Percentiles rank a stretch among this genome's conserved stretches.
These are phyloP conservation scores for Condylura cristata DNA, from an alignment of 2,113 vertebrate genomes.

Conservation along the genomic window DNA sequence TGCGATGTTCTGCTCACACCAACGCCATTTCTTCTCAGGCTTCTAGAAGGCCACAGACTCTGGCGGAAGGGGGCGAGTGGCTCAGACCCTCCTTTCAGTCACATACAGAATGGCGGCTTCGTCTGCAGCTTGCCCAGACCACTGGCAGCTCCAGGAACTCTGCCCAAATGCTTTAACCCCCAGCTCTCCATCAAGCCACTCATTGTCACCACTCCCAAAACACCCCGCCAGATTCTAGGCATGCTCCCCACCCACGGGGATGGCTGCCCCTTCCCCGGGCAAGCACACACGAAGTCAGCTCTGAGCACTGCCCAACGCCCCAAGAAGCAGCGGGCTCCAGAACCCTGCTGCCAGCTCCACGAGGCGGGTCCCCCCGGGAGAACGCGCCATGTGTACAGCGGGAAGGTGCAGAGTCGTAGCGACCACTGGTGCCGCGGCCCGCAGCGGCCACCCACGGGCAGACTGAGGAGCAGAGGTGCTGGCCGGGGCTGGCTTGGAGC, in stretches of 20 bases:
- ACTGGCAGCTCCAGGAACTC: neutral
- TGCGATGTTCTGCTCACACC: neutral
- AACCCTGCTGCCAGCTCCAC: too few relatives aligned
- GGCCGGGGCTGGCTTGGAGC: neutral
- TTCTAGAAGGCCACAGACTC: neutral
- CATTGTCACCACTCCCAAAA: neutral
- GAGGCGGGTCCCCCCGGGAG: too few relatives aligned
- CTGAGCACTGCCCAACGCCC: neutral
- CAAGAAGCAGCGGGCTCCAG: neutral
- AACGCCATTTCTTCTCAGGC: neutral
- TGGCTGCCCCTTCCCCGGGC: rapidly evolving
- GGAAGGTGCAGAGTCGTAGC: rapidly evolving
- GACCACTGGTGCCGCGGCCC: rapidly evolving
- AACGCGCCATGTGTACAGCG: neutral
- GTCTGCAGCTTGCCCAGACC: neutral
- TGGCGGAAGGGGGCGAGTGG: neutral
- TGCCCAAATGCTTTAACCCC: too few relatives aligned
- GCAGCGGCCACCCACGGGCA: rapidly evolving
- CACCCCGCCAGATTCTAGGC: neutral
- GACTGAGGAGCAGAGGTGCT: rapidly evolving
- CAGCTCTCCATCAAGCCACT: neutral
- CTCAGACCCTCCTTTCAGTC: neutral
- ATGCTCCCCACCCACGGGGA: neutral
- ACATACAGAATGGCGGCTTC: too few relatives aligned
- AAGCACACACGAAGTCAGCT: neutral